A percentile compares a stretch with the other conserved stretches of the same genome.
phyloP scores from a whole-genome alignment of 1,140 invertebrate genomes.

The Drosophila busckii region DNA sequence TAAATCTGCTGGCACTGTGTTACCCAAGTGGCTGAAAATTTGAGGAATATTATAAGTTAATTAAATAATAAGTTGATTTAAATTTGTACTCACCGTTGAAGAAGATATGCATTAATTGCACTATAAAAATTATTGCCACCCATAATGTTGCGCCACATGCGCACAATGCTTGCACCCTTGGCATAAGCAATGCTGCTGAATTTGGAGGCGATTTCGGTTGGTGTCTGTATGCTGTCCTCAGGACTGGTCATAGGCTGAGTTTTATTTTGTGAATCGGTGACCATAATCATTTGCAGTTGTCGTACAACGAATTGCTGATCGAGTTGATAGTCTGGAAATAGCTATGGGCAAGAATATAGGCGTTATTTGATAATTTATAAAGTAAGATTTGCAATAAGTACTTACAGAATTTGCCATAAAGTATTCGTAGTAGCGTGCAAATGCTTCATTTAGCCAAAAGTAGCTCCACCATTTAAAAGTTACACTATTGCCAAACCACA shows the following conservation, averaged over 20 bases:
- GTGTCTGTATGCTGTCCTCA: constrained; percentile 74
- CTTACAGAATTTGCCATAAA: constrained; percentile 80
- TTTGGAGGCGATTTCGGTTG: constrained; percentile 80
- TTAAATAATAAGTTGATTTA: neutral
- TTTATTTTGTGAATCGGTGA: constrained; percentile 81
- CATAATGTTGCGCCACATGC: constrained; percentile 87
- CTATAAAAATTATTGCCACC: constrained; percentile 82
- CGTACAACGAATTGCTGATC: constrained; percentile 82
- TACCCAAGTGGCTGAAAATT: constrained; percentile 30
- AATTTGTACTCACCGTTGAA: constrained; percentile 75
- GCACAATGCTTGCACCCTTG: constrained; percentile 85
- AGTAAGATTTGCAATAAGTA: neutral
- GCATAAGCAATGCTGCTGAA: constrained; percentile 83
- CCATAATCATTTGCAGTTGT: constrained; percentile 84
- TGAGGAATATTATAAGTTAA: neutral
- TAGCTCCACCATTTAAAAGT: constrained; percentile 85
- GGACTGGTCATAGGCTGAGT: constrained; percentile 82
- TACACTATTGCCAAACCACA: constrained; percentile 85
- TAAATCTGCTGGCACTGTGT: constrained; percentile 34
- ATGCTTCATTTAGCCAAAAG: constrained; percentile 85
- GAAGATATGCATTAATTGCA: constrained; percentile 83
- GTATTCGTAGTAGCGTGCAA: constrained; percentile 85
- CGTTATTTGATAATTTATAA: neutral
- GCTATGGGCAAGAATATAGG: constrained; percentile 20
- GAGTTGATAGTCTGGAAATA: constrained; percentile 79